Evolutionary conservation across 2,113 vertebrate species (phyloP).

Genomic region (Orientallactaga bullata): DNA sequence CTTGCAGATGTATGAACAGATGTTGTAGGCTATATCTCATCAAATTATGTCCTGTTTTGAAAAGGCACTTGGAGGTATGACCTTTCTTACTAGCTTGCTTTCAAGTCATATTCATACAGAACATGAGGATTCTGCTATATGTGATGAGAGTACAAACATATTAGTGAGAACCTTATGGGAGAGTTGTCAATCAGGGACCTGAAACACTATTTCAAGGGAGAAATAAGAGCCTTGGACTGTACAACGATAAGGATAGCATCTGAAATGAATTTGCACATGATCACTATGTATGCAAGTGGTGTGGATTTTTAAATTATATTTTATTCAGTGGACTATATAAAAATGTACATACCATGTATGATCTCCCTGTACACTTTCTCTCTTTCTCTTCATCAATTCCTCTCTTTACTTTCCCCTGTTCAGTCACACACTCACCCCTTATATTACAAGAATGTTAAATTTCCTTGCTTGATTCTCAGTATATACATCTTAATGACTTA

Average conservation of each 20-base stretch:
- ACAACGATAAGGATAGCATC: neutral
- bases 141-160: neutral
- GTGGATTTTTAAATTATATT: neutral
- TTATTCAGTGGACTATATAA: neutral
- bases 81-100: conserved; percentile 1
- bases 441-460: neutral
- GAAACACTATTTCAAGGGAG: neutral
- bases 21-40: neutral
- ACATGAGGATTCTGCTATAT: neutral
- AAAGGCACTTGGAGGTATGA: neutral
- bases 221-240: neutral
- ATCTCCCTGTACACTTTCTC: neutral
- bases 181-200: neutral
- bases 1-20: neutral
- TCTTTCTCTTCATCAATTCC: neutral
- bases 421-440: neutral
- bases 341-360: neutral
- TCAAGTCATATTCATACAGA: neutral
- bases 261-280: neutral
- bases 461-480: neutral
- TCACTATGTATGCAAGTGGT: neutral
- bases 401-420: neutral
- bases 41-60: neutral
- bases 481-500: neutral
- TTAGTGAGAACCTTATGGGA: neutral